Base-by-base conservation (phyloP, 2,888 invertebrate genomes). In the Arge pagana region DNA sequence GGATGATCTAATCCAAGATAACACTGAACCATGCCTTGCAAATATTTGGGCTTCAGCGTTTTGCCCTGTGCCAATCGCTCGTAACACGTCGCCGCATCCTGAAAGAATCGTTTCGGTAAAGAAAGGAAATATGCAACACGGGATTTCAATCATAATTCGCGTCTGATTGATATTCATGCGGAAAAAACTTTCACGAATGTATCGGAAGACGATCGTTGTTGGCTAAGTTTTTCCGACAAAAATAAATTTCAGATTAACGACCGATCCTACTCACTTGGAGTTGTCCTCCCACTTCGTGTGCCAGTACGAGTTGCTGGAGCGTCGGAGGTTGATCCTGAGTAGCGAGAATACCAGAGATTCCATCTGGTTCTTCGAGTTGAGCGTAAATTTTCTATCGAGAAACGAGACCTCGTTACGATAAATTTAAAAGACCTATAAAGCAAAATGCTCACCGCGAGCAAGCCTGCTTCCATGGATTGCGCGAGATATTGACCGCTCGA, bases 1-100 rank as follows among this genome's bases (percentile, higher is more conserved):
- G 93, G 92, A 70, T 96, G 92, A 71, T 95, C 93, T 51, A 95
- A 79, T 18, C 88, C 88, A 42, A 96, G 78, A 68, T 94, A 91
- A 67, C 93, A 93, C 61, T 90, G 87, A 35, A 96, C 83, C 78
- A 96, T 86, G 15, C 93, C 93, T 80, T 79, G 77, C 30, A 81
- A 63, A 64, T 80, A 80, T 24, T 77, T 74, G 8, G 78, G 70
- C 53, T 78, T 74, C 2, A 78, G 59, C 1, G 68, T 70, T 24
- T 71, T 57, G 48, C 82, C 80, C 62, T 87, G 85, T 0, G 90
- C 85, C 43, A 93, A 81, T 57, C 88, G 83, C 73, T 96, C 95
- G 72, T 95, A 95, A 68, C 93, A 93, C 2, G 90, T 84, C 1
- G 92, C 88, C 1, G 93, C 93, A 70, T 95, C 93, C 72, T 83